Conservation (phyloP, 1,140 invertebrate genomes). For the Chionoecetes opilio region DNA sequence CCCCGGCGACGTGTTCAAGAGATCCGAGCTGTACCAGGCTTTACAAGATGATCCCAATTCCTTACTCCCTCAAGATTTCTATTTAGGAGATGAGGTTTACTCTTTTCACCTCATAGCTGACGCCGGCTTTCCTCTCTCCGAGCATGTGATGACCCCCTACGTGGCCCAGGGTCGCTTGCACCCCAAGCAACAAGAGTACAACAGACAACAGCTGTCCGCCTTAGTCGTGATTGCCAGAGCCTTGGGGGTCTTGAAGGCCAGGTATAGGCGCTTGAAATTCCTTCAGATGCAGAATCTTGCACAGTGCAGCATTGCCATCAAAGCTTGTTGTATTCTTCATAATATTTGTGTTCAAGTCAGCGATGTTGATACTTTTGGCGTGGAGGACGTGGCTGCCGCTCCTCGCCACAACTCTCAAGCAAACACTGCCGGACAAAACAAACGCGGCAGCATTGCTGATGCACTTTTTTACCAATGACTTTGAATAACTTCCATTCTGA, state of each 20-base stretch:
- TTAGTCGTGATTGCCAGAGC: conserved; percentile 46
- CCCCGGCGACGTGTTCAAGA: conserved; percentile 62
- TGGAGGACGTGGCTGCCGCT: conserved; percentile 50
- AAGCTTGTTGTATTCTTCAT: conserved; percentile 72
- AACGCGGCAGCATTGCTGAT: conserved; percentile 64
- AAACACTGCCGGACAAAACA: conserved; percentile 51
- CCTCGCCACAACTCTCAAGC: not conserved
- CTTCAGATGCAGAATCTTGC: conserved; percentile 72
- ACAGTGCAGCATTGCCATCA: conserved; percentile 71
- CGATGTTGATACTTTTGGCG: conserved; percentile 46
- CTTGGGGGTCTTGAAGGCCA: conserved; percentile 49
- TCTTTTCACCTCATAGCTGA: conserved; percentile 61
- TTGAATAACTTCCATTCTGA: too few species aligned
- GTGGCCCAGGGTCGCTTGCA: conserved; percentile 45
- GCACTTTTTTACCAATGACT: conserved; percentile 23
- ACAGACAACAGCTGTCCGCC: conserved; percentile 42
- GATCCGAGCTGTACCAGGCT: conserved; percentile 64
- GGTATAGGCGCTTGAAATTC: conserved; percentile 55
- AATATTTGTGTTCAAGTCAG: conserved; percentile 65
- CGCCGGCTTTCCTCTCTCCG: conserved; percentile 67
- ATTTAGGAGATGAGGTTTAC: conserved; percentile 6
- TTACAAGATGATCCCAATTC: conserved; percentile 68
- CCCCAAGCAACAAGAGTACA: conserved; percentile 39
- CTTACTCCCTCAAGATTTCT: conserved; percentile 56
- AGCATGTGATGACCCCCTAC: conserved; percentile 71